Conservation (phyloP, 2,888 invertebrate species). For the Trachelus tabidus region DNA sequence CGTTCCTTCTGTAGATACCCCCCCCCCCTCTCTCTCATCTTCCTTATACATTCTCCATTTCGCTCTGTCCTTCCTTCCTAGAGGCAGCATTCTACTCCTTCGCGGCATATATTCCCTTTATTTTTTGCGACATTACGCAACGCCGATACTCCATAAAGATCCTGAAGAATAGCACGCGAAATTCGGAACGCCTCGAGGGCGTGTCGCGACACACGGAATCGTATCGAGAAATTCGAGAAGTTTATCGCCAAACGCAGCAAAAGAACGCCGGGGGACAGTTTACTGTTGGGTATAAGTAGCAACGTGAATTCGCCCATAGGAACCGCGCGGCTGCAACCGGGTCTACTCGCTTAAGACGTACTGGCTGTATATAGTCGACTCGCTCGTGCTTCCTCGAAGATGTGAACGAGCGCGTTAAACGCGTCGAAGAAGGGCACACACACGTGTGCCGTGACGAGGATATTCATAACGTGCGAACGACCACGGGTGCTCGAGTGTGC, state of each 20-base stretch:
- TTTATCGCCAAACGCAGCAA: no score
- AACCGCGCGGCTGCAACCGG: no score
- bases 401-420: conserved; percentile 42
- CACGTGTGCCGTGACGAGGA: conserved; percentile 29
- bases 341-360: no score
- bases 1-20: conserved; percentile 1
- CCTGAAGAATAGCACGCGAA: conserved; percentile 23
- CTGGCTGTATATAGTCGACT: no score
- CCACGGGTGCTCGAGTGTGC: conserved; percentile 47
- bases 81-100: background rate
- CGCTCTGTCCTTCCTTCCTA: background rate
- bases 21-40: background rate
- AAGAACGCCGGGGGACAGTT: no score
- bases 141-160: conserved; percentile 40
- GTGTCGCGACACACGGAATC: conserved; percentile 13
- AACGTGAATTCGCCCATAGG: no score
- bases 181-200: conserved; percentile 24
- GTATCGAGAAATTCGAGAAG: no score
- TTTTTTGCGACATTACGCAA: conserved; percentile 37
- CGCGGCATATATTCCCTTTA: conserved; percentile 7
- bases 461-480: conserved; percentile 54
- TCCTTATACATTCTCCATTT: background rate
- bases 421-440: conserved; percentile 47
- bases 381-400: no score
- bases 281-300: no score